Evolutionary conservation across 2,113 vertebrate species (phyloP).

Genomic region (Dipodomys spectabilis): DNA sequence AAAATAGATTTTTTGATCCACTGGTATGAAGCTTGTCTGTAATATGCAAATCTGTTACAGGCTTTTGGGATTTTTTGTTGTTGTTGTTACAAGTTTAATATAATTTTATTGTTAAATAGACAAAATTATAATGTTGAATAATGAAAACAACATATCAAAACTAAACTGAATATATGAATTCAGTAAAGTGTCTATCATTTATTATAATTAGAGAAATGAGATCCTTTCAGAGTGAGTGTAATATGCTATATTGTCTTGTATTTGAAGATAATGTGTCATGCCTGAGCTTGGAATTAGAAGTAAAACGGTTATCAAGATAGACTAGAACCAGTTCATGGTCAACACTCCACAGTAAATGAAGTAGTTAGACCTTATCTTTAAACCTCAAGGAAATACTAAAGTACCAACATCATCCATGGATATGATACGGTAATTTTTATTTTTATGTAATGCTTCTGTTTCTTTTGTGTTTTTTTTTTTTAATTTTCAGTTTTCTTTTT

Average conservation of each 20-base stretch:
- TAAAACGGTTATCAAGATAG: neutral
- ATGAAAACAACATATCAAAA: neutral
- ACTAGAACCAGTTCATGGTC: neutral
- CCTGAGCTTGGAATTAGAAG: neutral
- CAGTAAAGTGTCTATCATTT: neutral
- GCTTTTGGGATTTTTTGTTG: neutral
- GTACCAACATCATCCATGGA: neutral
- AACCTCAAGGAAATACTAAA: neutral
- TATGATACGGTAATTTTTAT: too few species aligned
- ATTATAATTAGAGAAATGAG: neutral
- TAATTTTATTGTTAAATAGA: neutral
- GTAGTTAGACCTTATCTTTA: neutral
- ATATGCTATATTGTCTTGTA: neutral
- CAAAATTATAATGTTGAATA: neutral
- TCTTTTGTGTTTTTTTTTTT: neutral
- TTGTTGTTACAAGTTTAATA: neutral
- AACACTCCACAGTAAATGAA: neutral
- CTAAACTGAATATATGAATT: neutral
- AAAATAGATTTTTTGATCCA: slow-evolving; percentile 17
- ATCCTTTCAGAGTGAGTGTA: neutral
- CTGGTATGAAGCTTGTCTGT: slow-evolving; percentile 23
- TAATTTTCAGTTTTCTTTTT: neutral
- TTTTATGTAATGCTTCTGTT: neutral
- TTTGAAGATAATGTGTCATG: neutral
- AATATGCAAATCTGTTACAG: slow-evolving; percentile 18